These are phyloP conservation scores for Meloidogyne hapla DNA, from an alignment of 1,140 invertebrate species.

Conservation along the genomic window DNA sequence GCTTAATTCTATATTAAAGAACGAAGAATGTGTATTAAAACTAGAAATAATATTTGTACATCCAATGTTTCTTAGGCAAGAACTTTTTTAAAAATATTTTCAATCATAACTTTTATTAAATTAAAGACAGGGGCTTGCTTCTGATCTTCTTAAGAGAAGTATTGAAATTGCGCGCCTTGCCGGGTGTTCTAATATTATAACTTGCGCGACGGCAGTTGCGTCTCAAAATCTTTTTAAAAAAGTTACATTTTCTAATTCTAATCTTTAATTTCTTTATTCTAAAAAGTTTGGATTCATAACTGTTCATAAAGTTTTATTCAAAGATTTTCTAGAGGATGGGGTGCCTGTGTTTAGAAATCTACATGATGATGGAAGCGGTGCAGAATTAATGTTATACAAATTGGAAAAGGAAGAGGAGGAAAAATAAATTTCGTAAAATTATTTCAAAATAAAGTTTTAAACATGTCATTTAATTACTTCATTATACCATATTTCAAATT, in stretches of 20 bases:
- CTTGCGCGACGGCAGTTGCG: slow-evolving; percentile 13
- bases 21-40: slow-evolving; percentile 3
- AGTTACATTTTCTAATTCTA: background rate
- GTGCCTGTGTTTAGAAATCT: slow-evolving; percentile 10
- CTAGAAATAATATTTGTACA: slow-evolving; percentile 24
- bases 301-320: slow-evolving; percentile 5
- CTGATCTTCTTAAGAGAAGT: background rate
- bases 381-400: slow-evolving; percentile 20
- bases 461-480: no score
- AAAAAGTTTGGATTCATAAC: slow-evolving; percentile 20
- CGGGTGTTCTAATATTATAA: slow-evolving; percentile 9
- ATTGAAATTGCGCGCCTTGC: background rate
- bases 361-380: slow-evolving; percentile 19
- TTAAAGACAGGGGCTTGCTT: slow-evolving; percentile 17
- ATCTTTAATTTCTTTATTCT: background rate
- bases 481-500: background rate
- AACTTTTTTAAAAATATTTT: background rate
- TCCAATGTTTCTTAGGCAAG: slow-evolving; percentile 7
- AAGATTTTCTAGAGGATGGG: slow-evolving; percentile 18
- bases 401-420: background rate
- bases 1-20: background rate
- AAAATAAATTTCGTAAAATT: background rate
- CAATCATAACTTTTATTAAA: background rate
- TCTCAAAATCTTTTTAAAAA: slow-evolving; percentile 27
- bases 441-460: background rate